Evolutionary conservation across 2,888 invertebrate species (phyloP).

Genomic region (Ormyrus nitidulus): DNA sequence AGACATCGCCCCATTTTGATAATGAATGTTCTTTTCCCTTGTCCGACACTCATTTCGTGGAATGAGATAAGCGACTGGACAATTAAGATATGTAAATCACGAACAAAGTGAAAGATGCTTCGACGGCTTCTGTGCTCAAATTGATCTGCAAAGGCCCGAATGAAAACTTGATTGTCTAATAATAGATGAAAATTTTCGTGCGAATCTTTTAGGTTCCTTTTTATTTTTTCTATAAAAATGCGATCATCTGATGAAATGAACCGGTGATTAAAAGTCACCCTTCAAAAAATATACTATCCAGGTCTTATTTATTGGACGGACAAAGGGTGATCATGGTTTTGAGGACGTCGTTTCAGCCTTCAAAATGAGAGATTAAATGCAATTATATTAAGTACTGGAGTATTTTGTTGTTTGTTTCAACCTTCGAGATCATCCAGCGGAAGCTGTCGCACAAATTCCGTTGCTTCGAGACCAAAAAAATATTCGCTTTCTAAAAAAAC

Average conservation of each 20-base stretch:
- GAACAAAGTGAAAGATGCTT: slow-evolving; percentile 58
- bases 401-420: slow-evolving; percentile 39
- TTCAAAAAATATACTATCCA: slow-evolving; percentile 53
- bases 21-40: slow-evolving; percentile 36
- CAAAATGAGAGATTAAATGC: slow-evolving; percentile 43
- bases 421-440: slow-evolving; percentile 56
- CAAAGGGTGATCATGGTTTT: slow-evolving; percentile 43
- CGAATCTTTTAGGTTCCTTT: slow-evolving; percentile 20
- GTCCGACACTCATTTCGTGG: slow-evolving; percentile 54
- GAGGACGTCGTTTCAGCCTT: slow-evolving; percentile 29
- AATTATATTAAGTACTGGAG: slow-evolving; percentile 50
- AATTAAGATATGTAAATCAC: slow-evolving; percentile 62
- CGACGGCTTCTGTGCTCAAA: slow-evolving; percentile 55
- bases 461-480: slow-evolving; percentile 42
- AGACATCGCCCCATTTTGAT: slow-evolving; percentile 45
- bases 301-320: slow-evolving; percentile 53
- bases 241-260: neutral
- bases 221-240: slow-evolving; percentile 26
- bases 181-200: slow-evolving; percentile 19
- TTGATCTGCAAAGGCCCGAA: slow-evolving; percentile 58
- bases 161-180: slow-evolving; percentile 48
- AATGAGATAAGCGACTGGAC: slow-evolving; percentile 60
- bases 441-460: slow-evolving; percentile 51
- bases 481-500: slow-evolving; percentile 13
- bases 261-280: slow-evolving; percentile 44